Base-by-base conservation (phyloP, 2,888 invertebrate species). In the Lysandra coridon region DNA sequence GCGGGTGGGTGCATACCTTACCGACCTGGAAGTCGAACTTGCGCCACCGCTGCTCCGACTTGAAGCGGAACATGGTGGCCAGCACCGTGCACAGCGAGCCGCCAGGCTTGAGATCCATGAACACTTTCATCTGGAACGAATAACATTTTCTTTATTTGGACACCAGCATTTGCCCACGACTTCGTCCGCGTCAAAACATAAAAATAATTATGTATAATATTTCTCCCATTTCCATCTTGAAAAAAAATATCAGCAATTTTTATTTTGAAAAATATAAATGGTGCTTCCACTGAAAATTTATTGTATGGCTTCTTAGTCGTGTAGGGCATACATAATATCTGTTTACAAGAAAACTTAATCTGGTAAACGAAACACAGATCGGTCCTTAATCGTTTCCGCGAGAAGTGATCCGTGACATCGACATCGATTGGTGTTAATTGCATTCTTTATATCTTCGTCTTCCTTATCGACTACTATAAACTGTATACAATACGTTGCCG, bases 41-140 rank as follows among this genome's bases (percentile, higher is more conserved):
- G 88, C 98, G 96, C 97, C 98, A 99, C 91, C 98, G 97, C 93
- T 99, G 99, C 91, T 99, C 99, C 91, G 97, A 97, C 93, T 99
- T 98, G 95, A 98, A 99, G 88, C 98, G 98, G 95, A 97, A 99
- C 90, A 98, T 98, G 83, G 98, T 97, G 85, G 98, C 97, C 84
- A 99, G 96, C 89, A 99, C 98, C 85, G 98, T 98, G 95, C 99
- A 99, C 81, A 99, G 95, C 53, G 98, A 97, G 77, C 99, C 99
- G 83, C 98, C 98, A 33, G 98, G 96, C 92, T 99, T 99, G 92
- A 99, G 98, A 93, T 99, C 99, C 95, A 99, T 95, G 92, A 99
- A 99, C 90, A 97, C 98, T 93, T 97, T 97, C 96, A 98, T 98
- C 98, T 99, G 93, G 49, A 83, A 82, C 30, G 37, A 14, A 49